Percentiles rank a stretch among this genome's conserved stretches.
Evolutionary conservation across 2,113 vertebrate species (phyloP).

Genomic region (Andinoacara biseriatus): DNA sequence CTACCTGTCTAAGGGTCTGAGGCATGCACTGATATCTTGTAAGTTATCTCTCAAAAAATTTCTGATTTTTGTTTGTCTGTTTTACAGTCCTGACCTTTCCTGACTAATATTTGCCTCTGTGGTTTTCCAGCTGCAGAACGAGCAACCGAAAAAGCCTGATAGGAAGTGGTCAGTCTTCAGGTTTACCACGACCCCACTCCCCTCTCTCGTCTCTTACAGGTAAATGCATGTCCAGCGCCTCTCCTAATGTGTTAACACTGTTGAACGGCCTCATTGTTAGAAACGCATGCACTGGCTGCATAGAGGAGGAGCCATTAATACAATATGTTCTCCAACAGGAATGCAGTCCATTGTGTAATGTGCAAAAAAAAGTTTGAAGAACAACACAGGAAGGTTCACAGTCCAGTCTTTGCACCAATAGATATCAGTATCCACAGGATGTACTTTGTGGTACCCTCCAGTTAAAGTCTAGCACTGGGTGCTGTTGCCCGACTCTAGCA

Average conservation of each 20-base stretch:
- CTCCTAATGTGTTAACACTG: background rate
- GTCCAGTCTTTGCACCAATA: background rate
- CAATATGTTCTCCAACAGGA: constrained; percentile 29
- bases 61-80: background rate
- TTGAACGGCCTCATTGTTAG: background rate
- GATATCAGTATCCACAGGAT: background rate
- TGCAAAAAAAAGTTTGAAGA: constrained; percentile 14
- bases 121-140: constrained; percentile 89
- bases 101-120: constrained; percentile 41
- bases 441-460: background rate
- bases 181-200: constrained; percentile 92
- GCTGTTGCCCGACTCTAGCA: background rate
- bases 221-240: constrained; percentile 59
- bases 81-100: background rate
- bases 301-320: constrained; percentile 10
- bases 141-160: constrained; percentile 97
- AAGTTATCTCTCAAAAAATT: background rate
- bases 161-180: constrained; percentile 91
- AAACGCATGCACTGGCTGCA: background rate
- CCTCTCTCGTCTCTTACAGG: constrained; percentile 95
- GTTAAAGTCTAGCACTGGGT: background rate
- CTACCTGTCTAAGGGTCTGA: background rate
- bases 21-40: background rate
- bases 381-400: background rate
- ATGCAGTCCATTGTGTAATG: constrained; percentile 37